phyloP scores from a whole-genome alignment of 2,888 invertebrate species.

The Tenthredo livida region DNA sequence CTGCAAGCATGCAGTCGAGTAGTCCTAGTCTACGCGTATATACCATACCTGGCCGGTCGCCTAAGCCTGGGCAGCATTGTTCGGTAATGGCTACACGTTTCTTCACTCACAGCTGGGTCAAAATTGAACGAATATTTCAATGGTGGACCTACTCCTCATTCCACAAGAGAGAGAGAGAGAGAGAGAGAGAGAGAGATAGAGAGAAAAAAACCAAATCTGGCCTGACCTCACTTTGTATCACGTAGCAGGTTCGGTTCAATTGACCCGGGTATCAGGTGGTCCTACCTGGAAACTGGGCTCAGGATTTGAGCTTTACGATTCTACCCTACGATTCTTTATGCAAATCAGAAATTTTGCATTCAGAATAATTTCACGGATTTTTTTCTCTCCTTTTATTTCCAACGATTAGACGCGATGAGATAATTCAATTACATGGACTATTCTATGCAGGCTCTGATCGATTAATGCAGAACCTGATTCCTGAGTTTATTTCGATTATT shows the following conservation, averaged over 20 bases:
- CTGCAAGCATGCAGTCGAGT: background rate
- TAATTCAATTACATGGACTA: too few relatives aligned
- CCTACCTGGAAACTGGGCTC: background rate
- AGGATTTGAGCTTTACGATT: background rate
- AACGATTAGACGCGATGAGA: background rate
- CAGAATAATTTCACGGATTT: background rate
- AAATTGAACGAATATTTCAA: constrained; percentile 41
- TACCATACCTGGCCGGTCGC: background rate
- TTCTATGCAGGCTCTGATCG: too few relatives aligned
- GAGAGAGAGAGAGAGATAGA: background rate
- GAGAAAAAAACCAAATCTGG: background rate
- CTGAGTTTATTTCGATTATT: too few relatives aligned
- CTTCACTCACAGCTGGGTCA: constrained; percentile 47
- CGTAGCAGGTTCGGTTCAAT: background rate
- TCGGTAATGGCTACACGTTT: constrained; percentile 46
- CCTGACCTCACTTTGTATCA: constrained; percentile 2
- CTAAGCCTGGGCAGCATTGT: constrained; percentile 21
- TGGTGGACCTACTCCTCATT: background rate
- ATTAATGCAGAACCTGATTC: too few relatives aligned
- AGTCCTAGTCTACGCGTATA: background rate
- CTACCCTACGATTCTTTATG: background rate
- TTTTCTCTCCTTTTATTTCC: background rate
- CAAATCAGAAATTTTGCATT: background rate
- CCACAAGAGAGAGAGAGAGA: background rate
- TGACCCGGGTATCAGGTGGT: background rate